Conservation (phyloP, 2,113 vertebrate species). For the Malaclemys terrapin region DNA sequence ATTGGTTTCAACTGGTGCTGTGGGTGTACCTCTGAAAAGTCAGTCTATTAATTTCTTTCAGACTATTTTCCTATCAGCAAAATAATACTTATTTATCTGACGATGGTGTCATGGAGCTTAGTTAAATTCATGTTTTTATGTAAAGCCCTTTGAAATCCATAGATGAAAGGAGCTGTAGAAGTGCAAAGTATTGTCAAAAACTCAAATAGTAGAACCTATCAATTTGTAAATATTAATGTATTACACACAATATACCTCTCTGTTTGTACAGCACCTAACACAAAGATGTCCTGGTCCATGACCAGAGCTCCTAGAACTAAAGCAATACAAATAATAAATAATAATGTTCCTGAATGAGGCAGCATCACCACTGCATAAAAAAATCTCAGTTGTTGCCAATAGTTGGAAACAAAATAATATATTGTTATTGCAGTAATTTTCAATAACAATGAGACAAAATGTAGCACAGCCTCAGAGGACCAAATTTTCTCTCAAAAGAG, state of each 20-base stretch:
- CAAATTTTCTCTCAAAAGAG: background rate
- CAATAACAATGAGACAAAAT: background rate
- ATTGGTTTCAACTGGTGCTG: too few relatives aligned
- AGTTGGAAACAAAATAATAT: background rate
- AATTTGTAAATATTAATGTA: background rate
- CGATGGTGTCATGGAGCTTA: too few relatives aligned
- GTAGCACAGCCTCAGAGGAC: accelerated
- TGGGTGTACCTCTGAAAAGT: too few relatives aligned
- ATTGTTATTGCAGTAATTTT: background rate
- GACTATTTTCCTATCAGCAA: too few relatives aligned
- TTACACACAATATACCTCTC: background rate
- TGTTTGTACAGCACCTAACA: background rate
- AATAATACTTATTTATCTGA: too few relatives aligned
- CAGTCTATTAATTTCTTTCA: too few relatives aligned
- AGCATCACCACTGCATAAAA: background rate
- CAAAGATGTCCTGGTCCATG: background rate
- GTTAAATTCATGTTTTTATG: too few relatives aligned
- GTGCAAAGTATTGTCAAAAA: background rate
- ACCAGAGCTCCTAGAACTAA: background rate
- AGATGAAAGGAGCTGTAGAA: background rate
- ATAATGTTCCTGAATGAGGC: background rate
- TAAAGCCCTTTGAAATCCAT: background rate
- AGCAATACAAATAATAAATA: background rate
- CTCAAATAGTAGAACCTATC: background rate
- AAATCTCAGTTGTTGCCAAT: background rate